These are phyloP conservation scores for Tiphia femorata DNA, from an alignment of 2,888 invertebrate species.

Conservation along the genomic window DNA sequence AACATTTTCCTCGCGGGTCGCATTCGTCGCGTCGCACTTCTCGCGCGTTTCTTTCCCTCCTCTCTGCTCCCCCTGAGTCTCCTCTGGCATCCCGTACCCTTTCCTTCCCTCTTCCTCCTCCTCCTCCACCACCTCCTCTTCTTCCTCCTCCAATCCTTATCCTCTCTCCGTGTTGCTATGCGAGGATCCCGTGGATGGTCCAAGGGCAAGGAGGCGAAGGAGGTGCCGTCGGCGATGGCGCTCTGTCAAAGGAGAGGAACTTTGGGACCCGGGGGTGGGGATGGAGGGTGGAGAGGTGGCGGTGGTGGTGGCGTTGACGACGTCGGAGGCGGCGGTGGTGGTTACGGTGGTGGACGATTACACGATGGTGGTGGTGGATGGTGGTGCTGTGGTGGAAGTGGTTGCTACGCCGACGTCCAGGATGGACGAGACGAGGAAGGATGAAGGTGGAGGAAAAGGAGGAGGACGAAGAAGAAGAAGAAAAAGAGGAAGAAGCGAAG, in stretches of 20 bases:
- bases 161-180: slow-evolving; percentile 23
- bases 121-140: no score
- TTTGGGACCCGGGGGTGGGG: slow-evolving; percentile 1
- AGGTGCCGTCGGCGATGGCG: slow-evolving; percentile 19
- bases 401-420: no score
- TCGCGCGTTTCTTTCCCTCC: slow-evolving; percentile 21
- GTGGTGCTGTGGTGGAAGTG: no score
- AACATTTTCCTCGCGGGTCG: slow-evolving; percentile 4
- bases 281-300: no score
- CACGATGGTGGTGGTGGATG: slow-evolving; percentile 25
- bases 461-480: not conserved
- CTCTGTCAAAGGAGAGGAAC: no score
- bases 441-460: slow-evolving; percentile 1
- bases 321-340: slow-evolving; percentile 21
- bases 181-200: slow-evolving; percentile 22
- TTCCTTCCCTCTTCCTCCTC: slow-evolving; percentile 24
- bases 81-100: no score
- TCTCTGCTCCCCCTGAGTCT: slow-evolving; percentile 15
- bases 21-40: slow-evolving; percentile 18
- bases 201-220: slow-evolving; percentile 24
- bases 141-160: no score
- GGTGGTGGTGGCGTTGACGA: not conserved
- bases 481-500: not conserved
- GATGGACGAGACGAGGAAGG: no score
- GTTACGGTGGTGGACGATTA: slow-evolving; percentile 28